phyloP scores from a whole-genome alignment of 2,888 invertebrate genomes.

The Teleiodes luculella region DNA sequence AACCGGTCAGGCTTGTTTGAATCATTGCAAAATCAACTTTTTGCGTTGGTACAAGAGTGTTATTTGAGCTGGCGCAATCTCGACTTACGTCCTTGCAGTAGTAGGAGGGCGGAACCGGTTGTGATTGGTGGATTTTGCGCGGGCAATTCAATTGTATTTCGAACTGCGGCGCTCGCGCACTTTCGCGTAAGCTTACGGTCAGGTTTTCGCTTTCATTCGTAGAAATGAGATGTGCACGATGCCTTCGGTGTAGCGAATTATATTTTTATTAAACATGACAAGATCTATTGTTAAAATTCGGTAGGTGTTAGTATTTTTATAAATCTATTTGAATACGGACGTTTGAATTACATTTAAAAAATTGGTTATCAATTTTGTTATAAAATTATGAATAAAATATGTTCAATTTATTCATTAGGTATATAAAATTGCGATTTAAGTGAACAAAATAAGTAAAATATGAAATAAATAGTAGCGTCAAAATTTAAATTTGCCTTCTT shows the following conservation, averaged over 20 bases:
- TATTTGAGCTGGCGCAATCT: constrained; percentile 38
- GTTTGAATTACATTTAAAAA: too few species aligned
- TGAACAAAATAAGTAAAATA: too few species aligned
- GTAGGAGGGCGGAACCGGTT: constrained; percentile 47
- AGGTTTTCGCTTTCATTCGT: constrained; percentile 66
- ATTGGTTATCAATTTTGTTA: too few species aligned
- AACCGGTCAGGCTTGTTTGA: constrained; percentile 28
- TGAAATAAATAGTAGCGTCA: too few species aligned
- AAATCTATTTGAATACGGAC: background rate
- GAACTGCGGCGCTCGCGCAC: constrained; percentile 60
- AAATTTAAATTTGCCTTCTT: too few species aligned
- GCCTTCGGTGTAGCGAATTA: constrained; percentile 34
- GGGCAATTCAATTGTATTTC: constrained; percentile 66
- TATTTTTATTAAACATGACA: constrained; percentile 31
- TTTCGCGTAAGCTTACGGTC: constrained; percentile 59
- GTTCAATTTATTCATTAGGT: too few species aligned
- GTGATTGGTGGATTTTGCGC: constrained; percentile 56
- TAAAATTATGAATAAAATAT: too few species aligned
- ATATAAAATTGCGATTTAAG: too few species aligned
- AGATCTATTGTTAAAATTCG: constrained; percentile 29
- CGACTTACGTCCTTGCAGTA: constrained; percentile 56
- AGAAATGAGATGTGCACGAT: constrained; percentile 51
- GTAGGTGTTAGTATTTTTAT: constrained; percentile 25
- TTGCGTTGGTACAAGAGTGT: constrained; percentile 31
- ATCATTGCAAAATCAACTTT: constrained; percentile 25